Evolutionary conservation across 2,888 invertebrate genomes (phyloP), one percentile per base, ranked within the genome.

Genomic region (Halocaridina rubra): DNA sequence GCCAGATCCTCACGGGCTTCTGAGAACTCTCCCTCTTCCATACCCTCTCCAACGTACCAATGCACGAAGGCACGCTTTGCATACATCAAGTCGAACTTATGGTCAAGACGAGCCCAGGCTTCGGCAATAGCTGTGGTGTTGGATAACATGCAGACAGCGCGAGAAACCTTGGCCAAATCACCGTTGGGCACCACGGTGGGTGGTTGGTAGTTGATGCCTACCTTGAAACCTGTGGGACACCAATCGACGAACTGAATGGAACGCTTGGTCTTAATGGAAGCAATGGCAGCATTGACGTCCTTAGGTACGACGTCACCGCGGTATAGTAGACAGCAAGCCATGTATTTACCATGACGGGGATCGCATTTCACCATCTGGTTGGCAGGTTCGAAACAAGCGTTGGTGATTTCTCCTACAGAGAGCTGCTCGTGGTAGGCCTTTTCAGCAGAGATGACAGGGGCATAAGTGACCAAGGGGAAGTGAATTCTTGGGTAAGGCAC

Each of bases 1-100:
- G 53, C 53, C 53, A 53, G 53, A 53, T 53, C 53, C 53, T 53
- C 53, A 53, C 53, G 53, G 22, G 82, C 82, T 32, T 82, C 82
- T 16, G 67, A 46, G 75, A 82, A 97, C 94, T 97, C 97, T 57
- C 96, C 96, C 91, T 96, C 96, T 90, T 95, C 95, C 95, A 95
- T 95, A 80, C 95, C 95, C 91, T 95, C 95, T 64, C 94, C 95
- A 67, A 91, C 91, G 88, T 91, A 91, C 98, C 98, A 98, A 92
- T 98, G 98, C 88, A 98, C 98, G 92, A 98, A 98, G 82, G 97
- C 97, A 89, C 97, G 94, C 93, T 98, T 98, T 91, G 97, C 97
- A 92, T 97, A 98, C 97, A 98, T 97, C 88, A 98, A 93, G 92
- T 98, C 98, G 92, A 98, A 97, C 92, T 97, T 98, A 92, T 97